Percentiles rank a stretch among this genome's conserved stretches.
Conservation (phyloP, 2,888 invertebrate genomes). For the Cheilosia vulpina region DNA sequence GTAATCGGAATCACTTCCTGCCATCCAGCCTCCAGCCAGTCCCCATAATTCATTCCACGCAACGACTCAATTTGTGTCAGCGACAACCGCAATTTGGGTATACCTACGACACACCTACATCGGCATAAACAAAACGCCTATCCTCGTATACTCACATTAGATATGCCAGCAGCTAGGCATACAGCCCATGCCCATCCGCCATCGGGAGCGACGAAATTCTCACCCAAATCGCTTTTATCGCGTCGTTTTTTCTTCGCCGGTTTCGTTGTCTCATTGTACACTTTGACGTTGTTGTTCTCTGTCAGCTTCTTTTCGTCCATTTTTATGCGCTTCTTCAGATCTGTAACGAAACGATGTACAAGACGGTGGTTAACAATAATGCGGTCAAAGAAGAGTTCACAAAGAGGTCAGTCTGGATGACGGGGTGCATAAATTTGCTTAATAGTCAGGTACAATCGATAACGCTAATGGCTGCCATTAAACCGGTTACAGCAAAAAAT, state of each 20-base stretch:
- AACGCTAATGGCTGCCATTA: constrained; percentile 12
- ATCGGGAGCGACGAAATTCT: constrained; percentile 88
- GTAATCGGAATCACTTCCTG: constrained; percentile 2
- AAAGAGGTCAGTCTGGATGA: neutral
- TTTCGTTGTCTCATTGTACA: constrained; percentile 81
- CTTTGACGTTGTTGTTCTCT: constrained; percentile 78
- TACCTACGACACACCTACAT: constrained; percentile 1
- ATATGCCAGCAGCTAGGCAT: constrained; percentile 88
- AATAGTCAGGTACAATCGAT: neutral
- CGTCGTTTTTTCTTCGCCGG: constrained; percentile 83
- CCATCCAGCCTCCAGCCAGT: neutral
- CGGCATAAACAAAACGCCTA: neutral
- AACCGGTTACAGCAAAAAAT: constrained; percentile 9
- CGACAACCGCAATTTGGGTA: constrained; percentile 19
- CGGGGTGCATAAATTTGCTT: neutral
- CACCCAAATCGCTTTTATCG: constrained; percentile 82
- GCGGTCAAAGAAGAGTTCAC: constrained; percentile 14
- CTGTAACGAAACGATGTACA: constrained; percentile 31
- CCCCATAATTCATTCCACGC: neutral
- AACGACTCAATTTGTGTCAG: constrained; percentile 49
- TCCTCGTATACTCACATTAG: constrained; percentile 86
- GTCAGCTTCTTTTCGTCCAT: constrained; percentile 64
- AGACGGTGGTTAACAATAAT: neutral
- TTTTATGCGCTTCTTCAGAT: constrained; percentile 39
- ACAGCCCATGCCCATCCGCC: constrained; percentile 91